These are phyloP conservation scores for Amiota communis DNA, from an alignment of 2,888 invertebrate species.

Conservation along the genomic window DNA sequence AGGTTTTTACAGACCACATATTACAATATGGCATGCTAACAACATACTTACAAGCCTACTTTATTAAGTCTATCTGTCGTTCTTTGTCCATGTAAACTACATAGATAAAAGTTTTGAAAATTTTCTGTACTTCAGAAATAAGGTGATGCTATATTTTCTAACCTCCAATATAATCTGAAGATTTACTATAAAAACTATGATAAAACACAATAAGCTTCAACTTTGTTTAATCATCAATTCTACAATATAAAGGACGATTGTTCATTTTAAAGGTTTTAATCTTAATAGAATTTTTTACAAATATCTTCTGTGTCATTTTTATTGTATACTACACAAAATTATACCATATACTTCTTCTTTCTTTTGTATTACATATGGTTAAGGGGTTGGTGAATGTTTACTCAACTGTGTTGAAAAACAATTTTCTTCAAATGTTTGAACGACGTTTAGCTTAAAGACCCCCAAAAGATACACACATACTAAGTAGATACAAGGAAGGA, in stretches of 20 bases:
- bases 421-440: constrained; percentile 65
- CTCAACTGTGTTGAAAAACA: constrained; percentile 71
- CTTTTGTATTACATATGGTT: not conserved
- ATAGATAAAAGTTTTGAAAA: too few species aligned
- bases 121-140: too few species aligned
- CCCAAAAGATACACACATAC: constrained; percentile 14
- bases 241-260: not conserved
- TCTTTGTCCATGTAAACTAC: too few species aligned
- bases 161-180: too few species aligned
- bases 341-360: not conserved
- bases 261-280: not conserved
- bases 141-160: too few species aligned
- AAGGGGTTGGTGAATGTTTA: constrained; percentile 60
- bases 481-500: not conserved
- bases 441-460: constrained; percentile 15
- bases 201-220: too few species aligned
- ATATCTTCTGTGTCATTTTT: not conserved
- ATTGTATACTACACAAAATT: not conserved
- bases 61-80: too few species aligned
- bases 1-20: too few species aligned
- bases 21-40: too few species aligned
- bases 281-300: not conserved
- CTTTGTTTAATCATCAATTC: not conserved
- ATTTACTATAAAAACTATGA: too few species aligned
- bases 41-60: too few species aligned